Conservation (phyloP, 2,113 vertebrate genomes). For the Benitochromis conjunctus region DNA sequence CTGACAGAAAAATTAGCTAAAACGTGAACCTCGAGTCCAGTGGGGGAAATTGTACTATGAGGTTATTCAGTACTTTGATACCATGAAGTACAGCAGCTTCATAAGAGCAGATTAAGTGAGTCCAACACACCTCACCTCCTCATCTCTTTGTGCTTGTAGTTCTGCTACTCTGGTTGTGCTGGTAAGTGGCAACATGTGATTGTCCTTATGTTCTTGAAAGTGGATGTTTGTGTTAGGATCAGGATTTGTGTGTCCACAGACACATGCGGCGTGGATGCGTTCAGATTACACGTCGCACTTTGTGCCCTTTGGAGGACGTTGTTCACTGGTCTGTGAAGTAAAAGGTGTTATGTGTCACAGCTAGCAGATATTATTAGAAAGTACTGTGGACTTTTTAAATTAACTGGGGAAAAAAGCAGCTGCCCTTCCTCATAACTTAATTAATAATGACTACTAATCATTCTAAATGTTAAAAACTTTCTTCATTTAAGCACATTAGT, state of each 20-base stretch:
- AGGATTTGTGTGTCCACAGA: neutral
- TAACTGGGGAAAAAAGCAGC: neutral
- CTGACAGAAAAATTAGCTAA: neutral
- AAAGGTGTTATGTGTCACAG: neutral
- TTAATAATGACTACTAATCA: neutral
- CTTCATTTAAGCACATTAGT: neutral
- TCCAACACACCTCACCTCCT: neutral
- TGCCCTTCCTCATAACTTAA: neutral
- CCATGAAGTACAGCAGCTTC: neutral
- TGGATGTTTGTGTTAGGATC: neutral
- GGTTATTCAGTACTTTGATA: neutral
- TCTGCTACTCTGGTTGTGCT: neutral
- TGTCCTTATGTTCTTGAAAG: fast-evolving
- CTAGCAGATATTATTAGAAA: neutral
- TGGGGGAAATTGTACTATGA: neutral
- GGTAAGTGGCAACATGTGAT: neutral
- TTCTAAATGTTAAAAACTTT: neutral
- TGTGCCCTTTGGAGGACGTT: neutral
- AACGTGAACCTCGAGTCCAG: neutral
- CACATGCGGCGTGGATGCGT: neutral
- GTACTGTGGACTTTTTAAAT: neutral
- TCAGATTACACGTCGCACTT: neutral
- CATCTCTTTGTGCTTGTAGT: no score
- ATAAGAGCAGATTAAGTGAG: neutral
- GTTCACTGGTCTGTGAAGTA: neutral